phyloP scores from a whole-genome alignment of 2,113 vertebrate genomes.

The Corvus hawaiiensis region DNA sequence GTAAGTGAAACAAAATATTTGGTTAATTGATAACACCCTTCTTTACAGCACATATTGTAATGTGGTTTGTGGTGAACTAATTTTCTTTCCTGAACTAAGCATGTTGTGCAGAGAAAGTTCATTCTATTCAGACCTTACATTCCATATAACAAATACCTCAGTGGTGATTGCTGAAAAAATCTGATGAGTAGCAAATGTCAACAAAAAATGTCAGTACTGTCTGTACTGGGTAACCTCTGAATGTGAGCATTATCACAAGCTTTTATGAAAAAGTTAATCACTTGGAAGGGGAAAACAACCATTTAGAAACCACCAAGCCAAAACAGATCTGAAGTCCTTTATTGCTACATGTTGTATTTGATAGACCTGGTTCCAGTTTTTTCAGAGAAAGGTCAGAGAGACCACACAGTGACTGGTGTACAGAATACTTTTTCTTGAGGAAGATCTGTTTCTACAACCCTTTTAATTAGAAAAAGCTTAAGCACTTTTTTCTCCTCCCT shows the following conservation, averaged over 20 bases:
- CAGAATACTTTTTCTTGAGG: not conserved
- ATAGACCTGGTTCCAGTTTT: not conserved
- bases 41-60: not conserved
- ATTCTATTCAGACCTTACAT: not conserved
- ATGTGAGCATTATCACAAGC: not conserved
- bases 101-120: not conserved
- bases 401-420: not conserved
- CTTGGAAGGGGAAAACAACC: not conserved
- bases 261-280: not conserved
- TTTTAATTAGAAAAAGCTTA: not conserved
- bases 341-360: not conserved
- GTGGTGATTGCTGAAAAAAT: not conserved
- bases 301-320: not conserved
- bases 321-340: not conserved
- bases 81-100: not conserved
- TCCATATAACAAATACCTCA: not conserved
- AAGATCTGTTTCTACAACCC: not conserved
- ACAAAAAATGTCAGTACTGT: not conserved
- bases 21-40: not conserved
- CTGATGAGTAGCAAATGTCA: not conserved
- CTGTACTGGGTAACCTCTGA: not conserved
- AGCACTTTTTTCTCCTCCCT: not conserved
- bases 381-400: not conserved
- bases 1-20: not conserved
- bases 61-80: not conserved